Conservation (phyloP, 2,797 vertebrate genomes). For the Pangasius krempfi region DNA sequence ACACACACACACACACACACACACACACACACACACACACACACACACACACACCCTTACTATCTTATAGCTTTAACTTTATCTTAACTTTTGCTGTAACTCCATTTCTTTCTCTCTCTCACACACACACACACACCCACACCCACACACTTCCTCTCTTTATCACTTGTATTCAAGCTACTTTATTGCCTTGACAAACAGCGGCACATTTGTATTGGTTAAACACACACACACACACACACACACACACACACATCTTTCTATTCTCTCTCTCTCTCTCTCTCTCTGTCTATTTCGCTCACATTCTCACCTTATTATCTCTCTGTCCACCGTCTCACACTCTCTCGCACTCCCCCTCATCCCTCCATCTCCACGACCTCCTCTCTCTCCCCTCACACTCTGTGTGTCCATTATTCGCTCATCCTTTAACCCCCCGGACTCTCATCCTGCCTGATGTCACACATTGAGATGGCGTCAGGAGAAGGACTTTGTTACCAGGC, state of each 20-base stretch:
- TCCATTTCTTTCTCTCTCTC: background rate
- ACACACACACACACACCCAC: background rate
- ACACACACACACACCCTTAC: background rate
- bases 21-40: slow-evolving; percentile 5
- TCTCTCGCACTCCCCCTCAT: background rate
- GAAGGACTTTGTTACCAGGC: slow-evolving; percentile 53
- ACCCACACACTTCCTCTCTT: background rate
- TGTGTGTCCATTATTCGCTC: slow-evolving; percentile 25
- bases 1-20: slow-evolving; percentile 15
- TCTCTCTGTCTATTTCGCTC: background rate
- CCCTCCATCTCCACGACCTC: background rate
- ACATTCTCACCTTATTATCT: slow-evolving; percentile 18
- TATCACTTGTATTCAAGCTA: slow-evolving; percentile 10
- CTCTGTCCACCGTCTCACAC: background rate
- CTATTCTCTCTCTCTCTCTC: background rate
- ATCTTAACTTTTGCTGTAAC: background rate
- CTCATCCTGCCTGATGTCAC: slow-evolving; percentile 40
- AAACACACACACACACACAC: slow-evolving; percentile 17
- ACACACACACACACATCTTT: slow-evolving; percentile 11
- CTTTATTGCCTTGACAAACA: slow-evolving; percentile 25
- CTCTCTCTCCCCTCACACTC: background rate
- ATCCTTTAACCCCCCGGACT: slow-evolving; percentile 48
- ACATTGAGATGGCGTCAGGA: slow-evolving; percentile 43
- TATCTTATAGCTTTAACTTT: background rate
- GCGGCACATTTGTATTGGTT: background rate